Evolutionary conservation across 2,888 invertebrate genomes (phyloP).

Genomic region (Acanthosepion esculentum): DNA sequence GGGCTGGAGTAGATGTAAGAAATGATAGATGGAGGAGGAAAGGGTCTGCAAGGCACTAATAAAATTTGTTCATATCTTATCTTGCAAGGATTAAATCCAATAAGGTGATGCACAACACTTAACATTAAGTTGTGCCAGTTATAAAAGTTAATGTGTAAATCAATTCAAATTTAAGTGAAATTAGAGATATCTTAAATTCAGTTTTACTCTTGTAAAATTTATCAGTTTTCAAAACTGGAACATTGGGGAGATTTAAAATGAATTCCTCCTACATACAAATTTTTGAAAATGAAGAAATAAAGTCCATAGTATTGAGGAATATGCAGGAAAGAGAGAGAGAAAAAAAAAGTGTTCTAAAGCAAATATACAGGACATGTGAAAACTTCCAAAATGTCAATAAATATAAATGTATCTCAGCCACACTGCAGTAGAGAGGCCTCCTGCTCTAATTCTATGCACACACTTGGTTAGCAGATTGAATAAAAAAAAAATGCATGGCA

Average conservation of each 20-base stretch:
- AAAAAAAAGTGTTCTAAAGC: neutral
- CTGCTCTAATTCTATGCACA: neutral
- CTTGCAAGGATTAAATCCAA: constrained; percentile 11
- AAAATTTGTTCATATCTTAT: neutral
- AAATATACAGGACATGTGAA: neutral
- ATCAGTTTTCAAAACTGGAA: no score
- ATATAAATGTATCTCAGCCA: neutral
- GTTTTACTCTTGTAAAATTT: no score
- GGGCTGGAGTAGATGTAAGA: neutral
- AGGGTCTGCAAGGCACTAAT: constrained; percentile 17
- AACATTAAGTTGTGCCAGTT: no score
- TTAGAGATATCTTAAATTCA: no score
- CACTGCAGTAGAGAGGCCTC: neutral
- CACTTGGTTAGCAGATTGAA: neutral
- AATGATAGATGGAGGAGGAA: neutral
- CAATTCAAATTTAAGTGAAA: neutral
- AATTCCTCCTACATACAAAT: no score
- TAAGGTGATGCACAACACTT: neutral
- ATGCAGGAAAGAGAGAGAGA: neutral
- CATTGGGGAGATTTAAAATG: no score
- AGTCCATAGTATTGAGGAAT: neutral
- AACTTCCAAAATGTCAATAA: neutral
- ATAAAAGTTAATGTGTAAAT: no score
- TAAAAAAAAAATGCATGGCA: neutral
- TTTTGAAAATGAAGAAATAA: no score